These are phyloP conservation scores for Alouatta palliata DNA, from an alignment of 2,113 vertebrate species.

Conservation along the genomic window DNA sequence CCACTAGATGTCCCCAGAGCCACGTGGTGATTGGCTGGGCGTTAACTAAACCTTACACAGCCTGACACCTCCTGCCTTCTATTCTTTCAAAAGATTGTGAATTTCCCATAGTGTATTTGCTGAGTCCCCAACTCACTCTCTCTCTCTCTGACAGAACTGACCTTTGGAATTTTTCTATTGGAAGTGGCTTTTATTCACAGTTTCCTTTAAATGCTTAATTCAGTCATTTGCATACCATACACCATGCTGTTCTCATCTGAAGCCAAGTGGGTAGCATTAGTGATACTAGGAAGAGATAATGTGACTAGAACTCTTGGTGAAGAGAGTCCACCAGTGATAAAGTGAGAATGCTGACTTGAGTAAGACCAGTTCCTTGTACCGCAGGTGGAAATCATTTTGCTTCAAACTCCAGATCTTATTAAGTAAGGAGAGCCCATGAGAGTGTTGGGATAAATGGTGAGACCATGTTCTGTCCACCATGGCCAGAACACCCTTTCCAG, in stretches of 20 bases:
- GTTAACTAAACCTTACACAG: too few relatives aligned
- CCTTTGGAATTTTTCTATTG: background rate
- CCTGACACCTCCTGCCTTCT: background rate
- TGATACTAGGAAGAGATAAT: background rate
- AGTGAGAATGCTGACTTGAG: background rate
- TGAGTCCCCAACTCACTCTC: background rate
- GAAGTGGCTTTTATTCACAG: background rate
- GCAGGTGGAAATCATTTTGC: background rate
- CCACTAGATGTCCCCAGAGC: conserved; percentile 59
- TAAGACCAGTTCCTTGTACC: background rate
- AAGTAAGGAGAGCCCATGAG: too few relatives aligned
- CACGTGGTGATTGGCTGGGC: background rate
- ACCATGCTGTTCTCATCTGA: background rate
- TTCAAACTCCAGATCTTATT: background rate
- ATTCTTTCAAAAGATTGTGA: background rate
- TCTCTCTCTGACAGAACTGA: background rate
- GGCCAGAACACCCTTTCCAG: background rate
- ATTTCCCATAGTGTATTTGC: background rate
- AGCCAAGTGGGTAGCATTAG: background rate
- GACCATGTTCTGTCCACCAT: background rate
- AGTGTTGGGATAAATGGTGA: accelerated
- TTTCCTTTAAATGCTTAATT: background rate
- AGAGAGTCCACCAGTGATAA: background rate
- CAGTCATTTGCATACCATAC: background rate
- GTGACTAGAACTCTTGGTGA: background rate